Percentiles rank a stretch among this genome's conserved stretches.
Conservation (phyloP, 2,888 invertebrate genomes). For the Leuctra nigra region DNA sequence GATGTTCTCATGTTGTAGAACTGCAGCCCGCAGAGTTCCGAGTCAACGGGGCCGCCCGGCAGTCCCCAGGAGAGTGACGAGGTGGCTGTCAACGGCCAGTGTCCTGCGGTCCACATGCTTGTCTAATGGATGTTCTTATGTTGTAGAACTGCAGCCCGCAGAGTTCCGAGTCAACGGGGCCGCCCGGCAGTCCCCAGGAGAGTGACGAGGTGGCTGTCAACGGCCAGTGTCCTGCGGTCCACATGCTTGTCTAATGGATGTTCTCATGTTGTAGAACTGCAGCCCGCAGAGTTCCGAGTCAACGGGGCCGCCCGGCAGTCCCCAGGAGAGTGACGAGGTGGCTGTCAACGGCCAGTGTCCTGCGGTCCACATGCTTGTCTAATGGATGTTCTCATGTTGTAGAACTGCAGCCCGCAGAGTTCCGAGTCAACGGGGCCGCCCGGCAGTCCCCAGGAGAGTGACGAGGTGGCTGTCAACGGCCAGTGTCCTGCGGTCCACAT, state of each 20-base stretch:
- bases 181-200: conserved; percentile 34
- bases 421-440: conserved; percentile 35
- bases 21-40: conserved; percentile 35
- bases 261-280: no score
- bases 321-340: conserved; percentile 32
- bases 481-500: not conserved
- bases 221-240: not conserved
- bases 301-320: conserved; percentile 33
- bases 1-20: no score
- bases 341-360: not conserved
- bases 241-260: no score
- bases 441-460: conserved; percentile 34
- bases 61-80: conserved; percentile 34
- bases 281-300: conserved; percentile 36
- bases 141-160: conserved; percentile 36
- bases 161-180: conserved; percentile 35
- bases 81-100: conserved; percentile 10
- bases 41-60: conserved; percentile 34
- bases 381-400: no score
- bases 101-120: not conserved
- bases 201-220: conserved; percentile 27
- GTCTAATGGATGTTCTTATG: no score
- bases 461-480: conserved; percentile 24
- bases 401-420: conserved; percentile 35
- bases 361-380: no score